Percentiles rank a stretch among this genome's conserved stretches.
Evolutionary conservation across 2,113 vertebrate genomes (phyloP).

Genomic region (Pluvialis apricaria): DNA sequence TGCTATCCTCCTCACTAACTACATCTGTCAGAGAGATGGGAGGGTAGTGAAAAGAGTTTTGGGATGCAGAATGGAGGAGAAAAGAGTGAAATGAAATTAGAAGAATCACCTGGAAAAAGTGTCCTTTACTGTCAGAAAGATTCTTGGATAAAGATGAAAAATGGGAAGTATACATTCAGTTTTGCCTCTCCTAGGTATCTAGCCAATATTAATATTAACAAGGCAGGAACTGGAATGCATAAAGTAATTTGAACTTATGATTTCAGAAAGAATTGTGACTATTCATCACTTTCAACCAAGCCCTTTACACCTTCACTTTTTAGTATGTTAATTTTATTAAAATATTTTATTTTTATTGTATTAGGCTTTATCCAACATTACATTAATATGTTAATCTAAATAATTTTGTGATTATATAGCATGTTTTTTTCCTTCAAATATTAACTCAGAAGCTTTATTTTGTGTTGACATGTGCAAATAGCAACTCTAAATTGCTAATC

Average conservation of each 20-base stretch:
- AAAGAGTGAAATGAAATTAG: background rate
- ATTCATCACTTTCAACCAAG: background rate
- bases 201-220: background rate
- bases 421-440: background rate
- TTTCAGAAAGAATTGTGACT: background rate
- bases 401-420: background rate
- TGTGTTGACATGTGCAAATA: background rate
- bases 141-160: background rate
- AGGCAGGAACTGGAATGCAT: background rate
- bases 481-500: background rate
- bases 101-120: background rate
- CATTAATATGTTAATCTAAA: background rate
- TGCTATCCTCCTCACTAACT: background rate
- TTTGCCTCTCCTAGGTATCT: background rate
- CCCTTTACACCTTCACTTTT: background rate
- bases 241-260: background rate
- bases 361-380: background rate
- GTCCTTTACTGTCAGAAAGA: background rate
- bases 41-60: background rate
- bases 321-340: slow-evolving; percentile 29
- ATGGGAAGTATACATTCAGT: background rate
- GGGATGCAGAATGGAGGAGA: background rate
- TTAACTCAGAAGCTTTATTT: background rate
- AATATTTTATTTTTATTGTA: background rate
- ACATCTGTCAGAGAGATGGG: background rate